Evolutionary conservation across 2,797 vertebrate species (phyloP).

Genomic region (Percopsis omiscomaycus): DNA sequence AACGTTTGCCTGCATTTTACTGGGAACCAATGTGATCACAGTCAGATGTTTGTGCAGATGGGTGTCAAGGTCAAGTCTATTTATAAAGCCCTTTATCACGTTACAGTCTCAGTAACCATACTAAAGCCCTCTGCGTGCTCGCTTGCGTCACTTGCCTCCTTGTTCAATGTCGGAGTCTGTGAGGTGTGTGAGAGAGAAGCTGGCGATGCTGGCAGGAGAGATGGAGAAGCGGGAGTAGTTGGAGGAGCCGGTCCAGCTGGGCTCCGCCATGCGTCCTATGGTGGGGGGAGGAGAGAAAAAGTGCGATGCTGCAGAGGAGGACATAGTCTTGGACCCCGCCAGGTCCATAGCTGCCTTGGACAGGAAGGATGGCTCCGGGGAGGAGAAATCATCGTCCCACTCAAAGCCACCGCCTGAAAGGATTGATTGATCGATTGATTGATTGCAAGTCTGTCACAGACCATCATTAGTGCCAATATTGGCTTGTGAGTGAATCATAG

Average conservation of each 20-base stretch:
- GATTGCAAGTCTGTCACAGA: background rate
- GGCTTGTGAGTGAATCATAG: too few relatives aligned
- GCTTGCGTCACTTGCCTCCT: slow-evolving; percentile 82
- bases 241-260: slow-evolving; percentile 82
- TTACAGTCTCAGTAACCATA: too few relatives aligned
- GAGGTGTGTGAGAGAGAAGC: slow-evolving; percentile 91
- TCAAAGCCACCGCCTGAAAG: slow-evolving; percentile 92
- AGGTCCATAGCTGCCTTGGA: slow-evolving; percentile 79
- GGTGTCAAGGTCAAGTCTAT: too few relatives aligned
- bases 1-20: too few relatives aligned
- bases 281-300: slow-evolving; percentile 86
- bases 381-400: slow-evolving; percentile 98
- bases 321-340: slow-evolving; percentile 69
- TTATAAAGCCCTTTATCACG: too few relatives aligned
- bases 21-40: too few relatives aligned
- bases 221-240: slow-evolving; percentile 95
- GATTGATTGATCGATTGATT: background rate
- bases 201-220: slow-evolving; percentile 93
- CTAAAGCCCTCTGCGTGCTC: background rate
- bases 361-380: slow-evolving; percentile 83
- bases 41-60: too few relatives aligned
- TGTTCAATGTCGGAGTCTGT: slow-evolving; percentile 96
- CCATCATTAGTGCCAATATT: too few relatives aligned
- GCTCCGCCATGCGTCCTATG: slow-evolving; percentile 67
- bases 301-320: slow-evolving; percentile 64